Conservation (phyloP, 2,797 vertebrate genomes). For the Champsocephalus gunnari region DNA sequence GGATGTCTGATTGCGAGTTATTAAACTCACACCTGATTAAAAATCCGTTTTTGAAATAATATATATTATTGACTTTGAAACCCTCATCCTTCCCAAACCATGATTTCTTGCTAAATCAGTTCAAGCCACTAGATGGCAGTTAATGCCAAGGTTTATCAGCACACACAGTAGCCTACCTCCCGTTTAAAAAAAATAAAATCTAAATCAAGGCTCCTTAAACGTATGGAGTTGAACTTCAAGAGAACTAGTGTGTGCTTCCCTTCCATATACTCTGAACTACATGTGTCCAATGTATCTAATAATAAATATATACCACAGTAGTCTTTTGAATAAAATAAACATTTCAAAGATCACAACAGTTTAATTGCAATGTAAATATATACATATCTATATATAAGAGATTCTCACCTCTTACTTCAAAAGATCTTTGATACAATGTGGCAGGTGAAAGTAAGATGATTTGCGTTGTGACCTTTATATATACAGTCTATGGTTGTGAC, state of each 20-base stretch:
- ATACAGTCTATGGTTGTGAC: neutral
- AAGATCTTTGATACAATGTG: neutral
- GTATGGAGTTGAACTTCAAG: neutral
- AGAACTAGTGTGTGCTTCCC: neutral
- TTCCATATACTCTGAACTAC: neutral
- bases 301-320: neutral
- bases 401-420: neutral
- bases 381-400: neutral
- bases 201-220: slow-evolving; percentile 16
- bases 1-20: neutral
- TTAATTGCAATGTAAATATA: neutral
- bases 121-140: slow-evolving; percentile 74
- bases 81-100: neutral
- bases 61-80: neutral
- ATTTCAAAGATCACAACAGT: neutral
- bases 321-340: neutral
- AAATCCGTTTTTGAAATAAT: slow-evolving; percentile 6
- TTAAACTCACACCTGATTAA: slow-evolving; percentile 3
- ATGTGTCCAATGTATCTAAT: neutral
- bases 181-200: neutral
- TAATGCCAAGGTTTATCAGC: slow-evolving; percentile 53
- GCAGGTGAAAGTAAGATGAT: neutral
- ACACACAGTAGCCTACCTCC: too few relatives aligned
- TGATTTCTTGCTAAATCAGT: slow-evolving; percentile 8
- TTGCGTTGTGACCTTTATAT: neutral